These are phyloP conservation scores for Colletes gigas DNA, from an alignment of 1,140 invertebrate species.

Conservation along the genomic window DNA sequence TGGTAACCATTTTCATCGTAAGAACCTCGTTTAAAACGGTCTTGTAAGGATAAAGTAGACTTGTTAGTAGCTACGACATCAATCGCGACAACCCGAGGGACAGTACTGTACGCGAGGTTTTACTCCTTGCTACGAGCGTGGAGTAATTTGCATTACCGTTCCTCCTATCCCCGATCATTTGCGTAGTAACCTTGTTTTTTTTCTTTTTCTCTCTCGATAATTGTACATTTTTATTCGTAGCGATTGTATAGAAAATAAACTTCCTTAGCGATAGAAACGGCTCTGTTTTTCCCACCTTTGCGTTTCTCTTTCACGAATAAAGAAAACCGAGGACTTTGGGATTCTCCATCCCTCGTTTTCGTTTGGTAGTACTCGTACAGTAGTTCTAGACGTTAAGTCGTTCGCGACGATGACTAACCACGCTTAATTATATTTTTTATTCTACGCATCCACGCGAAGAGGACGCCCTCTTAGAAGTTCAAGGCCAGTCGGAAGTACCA, in stretches of 20 bases:
- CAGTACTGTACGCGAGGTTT: not conserved
- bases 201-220: not conserved
- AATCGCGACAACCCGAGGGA: too few relatives aligned
- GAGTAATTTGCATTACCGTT: too few relatives aligned
- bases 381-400: too few relatives aligned
- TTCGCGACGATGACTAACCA: not conserved
- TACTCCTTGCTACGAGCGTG: too few relatives aligned
- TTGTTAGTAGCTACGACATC: too few relatives aligned
- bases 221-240: conserved; percentile 40
- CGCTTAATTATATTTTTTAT: not conserved
- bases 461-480: not conserved
- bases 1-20: too few relatives aligned
- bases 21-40: not conserved
- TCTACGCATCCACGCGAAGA: not conserved
- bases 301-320: not conserved
- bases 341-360: too few relatives aligned
- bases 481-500: not conserved
- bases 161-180: not conserved
- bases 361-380: too few relatives aligned
- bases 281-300: conserved; percentile 6
- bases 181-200: not conserved
- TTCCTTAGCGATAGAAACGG: conserved; percentile 26
- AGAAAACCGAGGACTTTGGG: too few relatives aligned
- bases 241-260: conserved; percentile 40
- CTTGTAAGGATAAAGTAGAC: not conserved